Conservation (phyloP, 2,113 vertebrate species). For the Ornithorhynchus anatinus region DNA sequence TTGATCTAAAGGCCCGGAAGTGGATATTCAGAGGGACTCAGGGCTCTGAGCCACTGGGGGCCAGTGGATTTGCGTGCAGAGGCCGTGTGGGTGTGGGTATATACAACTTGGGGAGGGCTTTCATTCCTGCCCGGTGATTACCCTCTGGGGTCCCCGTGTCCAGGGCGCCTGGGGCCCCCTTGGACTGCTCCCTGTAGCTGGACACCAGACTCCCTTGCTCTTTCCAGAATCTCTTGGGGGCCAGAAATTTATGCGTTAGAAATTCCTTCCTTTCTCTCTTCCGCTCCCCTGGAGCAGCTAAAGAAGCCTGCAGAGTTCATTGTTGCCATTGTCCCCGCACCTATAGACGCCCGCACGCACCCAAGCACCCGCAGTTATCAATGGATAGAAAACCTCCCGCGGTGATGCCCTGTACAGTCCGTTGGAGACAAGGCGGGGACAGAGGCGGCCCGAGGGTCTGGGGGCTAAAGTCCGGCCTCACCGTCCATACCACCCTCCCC, state of each 20-base stretch:
- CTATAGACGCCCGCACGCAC: too few relatives aligned
- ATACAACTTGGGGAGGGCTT: neutral
- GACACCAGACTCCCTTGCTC: neutral
- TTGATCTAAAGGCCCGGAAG: too few relatives aligned
- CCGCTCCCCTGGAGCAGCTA: neutral
- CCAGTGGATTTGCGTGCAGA: neutral
- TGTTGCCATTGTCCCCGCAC: neutral
- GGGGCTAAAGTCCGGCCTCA: neutral
- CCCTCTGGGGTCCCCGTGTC: neutral
- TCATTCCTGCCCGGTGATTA: neutral
- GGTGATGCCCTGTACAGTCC: neutral
- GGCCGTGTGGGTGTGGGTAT: neutral
- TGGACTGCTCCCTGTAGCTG: neutral
- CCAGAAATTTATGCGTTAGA: neutral
- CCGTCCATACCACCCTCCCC: neutral
- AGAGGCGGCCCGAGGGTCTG: neutral
- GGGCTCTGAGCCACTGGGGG: too few relatives aligned
- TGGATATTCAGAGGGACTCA: too few relatives aligned
- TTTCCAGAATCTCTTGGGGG: neutral
- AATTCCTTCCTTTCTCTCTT: neutral
- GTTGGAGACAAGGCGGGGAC: neutral
- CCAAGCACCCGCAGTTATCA: too few relatives aligned
- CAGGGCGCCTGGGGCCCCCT: neutral
- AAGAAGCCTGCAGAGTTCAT: neutral
- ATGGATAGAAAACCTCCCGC: too few relatives aligned